These are phyloP conservation scores for Hypsibius dujardini DNA, from an alignment of 1,140 invertebrate genomes.

Conservation along the genomic window DNA sequence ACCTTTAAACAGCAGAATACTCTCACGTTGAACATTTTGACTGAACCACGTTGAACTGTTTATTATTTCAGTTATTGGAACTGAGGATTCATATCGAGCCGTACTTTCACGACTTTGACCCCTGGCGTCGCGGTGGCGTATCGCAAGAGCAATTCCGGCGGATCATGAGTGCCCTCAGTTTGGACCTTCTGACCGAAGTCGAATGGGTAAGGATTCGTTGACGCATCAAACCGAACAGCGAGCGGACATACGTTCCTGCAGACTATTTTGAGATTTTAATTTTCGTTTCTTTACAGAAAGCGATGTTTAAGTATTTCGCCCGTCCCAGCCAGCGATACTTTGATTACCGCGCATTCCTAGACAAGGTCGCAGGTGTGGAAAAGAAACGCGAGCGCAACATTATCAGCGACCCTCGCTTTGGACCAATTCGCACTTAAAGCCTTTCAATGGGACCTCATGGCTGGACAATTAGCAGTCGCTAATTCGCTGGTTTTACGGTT, in stretches of 20 bases:
- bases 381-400: not conserved
- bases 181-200: conserved; percentile 6
- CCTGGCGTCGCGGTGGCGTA: not conserved
- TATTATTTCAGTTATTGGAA: not conserved
- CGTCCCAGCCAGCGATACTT: not conserved
- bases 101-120: conserved; percentile 2
- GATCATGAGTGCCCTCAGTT: not conserved
- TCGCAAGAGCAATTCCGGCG: not conserved
- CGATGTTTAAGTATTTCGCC: not conserved
- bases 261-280: not conserved
- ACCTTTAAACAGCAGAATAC: no score
- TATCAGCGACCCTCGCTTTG: no score
- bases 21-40: no score
- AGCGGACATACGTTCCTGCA: no score
- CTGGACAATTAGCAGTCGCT: no score
- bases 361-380: not conserved
- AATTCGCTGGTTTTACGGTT: no score
- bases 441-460: no score
- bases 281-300: conserved; percentile 3
- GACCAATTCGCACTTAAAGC: no score
- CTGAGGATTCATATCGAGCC: not conserved
- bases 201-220: not conserved
- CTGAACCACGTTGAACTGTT: not conserved
- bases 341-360: conserved; percentile 1
- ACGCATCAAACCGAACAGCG: no score